Conservation (phyloP, 2,888 invertebrate species). For the Pollenia amentaria region DNA sequence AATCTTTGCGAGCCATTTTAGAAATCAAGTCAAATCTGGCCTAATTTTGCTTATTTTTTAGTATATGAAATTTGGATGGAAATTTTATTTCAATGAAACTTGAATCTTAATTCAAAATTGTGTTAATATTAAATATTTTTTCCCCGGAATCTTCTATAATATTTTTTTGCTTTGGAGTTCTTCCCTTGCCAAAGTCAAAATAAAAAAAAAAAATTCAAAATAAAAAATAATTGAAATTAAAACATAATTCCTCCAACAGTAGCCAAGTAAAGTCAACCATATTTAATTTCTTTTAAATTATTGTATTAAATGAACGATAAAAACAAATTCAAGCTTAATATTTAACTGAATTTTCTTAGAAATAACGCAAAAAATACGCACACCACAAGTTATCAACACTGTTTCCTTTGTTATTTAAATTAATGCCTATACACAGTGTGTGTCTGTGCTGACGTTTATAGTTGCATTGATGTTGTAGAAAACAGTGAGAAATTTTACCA, state of each 20-base stretch:
- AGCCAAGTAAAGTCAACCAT: conserved; percentile 13
- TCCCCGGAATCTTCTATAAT: no score
- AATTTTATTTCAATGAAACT: no score
- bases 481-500: conserved; percentile 38
- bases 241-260: neutral
- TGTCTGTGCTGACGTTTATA: conserved; percentile 11
- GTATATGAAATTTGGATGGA: no score
- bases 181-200: no score
- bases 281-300: neutral
- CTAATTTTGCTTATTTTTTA: no score
- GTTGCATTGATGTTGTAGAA: conserved; percentile 40
- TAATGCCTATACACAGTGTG: neutral
- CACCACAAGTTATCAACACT: conserved; percentile 36
- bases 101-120: no score
- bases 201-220: no score
- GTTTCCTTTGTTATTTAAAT: conserved; percentile 25
- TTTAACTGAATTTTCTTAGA: neutral
- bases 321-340: neutral
- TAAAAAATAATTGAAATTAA: neutral
- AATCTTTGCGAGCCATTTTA: no score
- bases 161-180: neutral
- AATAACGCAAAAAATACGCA: neutral
- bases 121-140: no score
- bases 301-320: neutral
- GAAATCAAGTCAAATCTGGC: no score